Evolutionary conservation across 2,888 invertebrate species (phyloP).

Genomic region (Amphipyra tragopoginis): DNA sequence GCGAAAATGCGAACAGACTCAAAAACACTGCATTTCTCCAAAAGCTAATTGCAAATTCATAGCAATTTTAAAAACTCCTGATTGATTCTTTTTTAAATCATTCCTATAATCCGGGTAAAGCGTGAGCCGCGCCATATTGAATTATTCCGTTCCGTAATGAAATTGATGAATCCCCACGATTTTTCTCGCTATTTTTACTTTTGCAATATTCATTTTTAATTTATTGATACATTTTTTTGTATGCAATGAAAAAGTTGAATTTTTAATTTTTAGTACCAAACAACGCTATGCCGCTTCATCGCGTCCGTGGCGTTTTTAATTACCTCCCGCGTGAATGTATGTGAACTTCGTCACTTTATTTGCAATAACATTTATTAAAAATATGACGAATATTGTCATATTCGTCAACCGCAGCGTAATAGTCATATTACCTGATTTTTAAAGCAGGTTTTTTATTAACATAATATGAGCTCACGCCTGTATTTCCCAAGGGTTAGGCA

Average conservation of each 20-base stretch:
- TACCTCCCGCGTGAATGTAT: constrained; percentile 10
- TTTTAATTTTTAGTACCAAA: constrained; percentile 12
- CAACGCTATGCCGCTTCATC: constrained; percentile 14
- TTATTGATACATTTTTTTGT: constrained; percentile 31
- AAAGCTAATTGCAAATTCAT: constrained; percentile 42
- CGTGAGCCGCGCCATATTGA: constrained; percentile 54
- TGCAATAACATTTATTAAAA: constrained; percentile 12
- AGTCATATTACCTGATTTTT: no score
- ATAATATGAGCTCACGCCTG: no score
- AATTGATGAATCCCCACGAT: constrained; percentile 54
- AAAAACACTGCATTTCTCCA: constrained; percentile 25
- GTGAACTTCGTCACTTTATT: constrained; percentile 9
- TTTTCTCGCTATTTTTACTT: constrained; percentile 28
- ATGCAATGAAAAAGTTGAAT: constrained; percentile 12
- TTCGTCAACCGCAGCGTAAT: no score
- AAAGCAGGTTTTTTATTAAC: no score
- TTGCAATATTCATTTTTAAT: constrained; percentile 40
- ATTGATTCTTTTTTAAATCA: constrained; percentile 46
- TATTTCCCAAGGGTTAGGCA: no score
- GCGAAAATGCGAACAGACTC: constrained; percentile 22
- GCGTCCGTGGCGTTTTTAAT: constrained; percentile 26
- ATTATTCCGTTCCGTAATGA: constrained; percentile 62
- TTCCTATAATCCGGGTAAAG: constrained; percentile 49
- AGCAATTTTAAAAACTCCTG: constrained; percentile 30
- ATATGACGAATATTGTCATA: neutral